Evolutionary conservation across 2,888 invertebrate species (phyloP).

Genomic region (Lasioglossum morio): DNA sequence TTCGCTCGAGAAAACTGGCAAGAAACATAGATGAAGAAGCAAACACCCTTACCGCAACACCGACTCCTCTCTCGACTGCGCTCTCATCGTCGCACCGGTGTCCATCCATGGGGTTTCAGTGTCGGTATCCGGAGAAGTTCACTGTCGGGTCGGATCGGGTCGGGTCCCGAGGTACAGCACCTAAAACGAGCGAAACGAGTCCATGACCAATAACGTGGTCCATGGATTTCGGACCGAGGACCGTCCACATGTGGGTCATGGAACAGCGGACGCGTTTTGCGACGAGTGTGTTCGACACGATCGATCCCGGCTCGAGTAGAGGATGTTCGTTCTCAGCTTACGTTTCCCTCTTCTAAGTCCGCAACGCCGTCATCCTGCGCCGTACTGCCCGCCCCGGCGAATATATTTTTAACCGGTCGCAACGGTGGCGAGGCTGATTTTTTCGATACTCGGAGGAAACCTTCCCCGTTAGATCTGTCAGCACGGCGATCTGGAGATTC

Average conservation of each 20-base stretch:
- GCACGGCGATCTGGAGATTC: slow-evolving; percentile 17
- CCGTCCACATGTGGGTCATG: slow-evolving; percentile 19
- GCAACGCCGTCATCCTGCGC: slow-evolving; percentile 58
- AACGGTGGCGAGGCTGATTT: slow-evolving; percentile 19
- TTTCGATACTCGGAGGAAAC: slow-evolving; percentile 31
- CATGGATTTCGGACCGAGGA: slow-evolving; percentile 1
- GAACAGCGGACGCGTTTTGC: background rate
- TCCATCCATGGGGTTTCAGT: slow-evolving; percentile 66
- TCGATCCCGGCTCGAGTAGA: slow-evolving; percentile 55
- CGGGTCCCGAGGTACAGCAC: slow-evolving; percentile 11
- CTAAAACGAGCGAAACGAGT: slow-evolving; percentile 14
- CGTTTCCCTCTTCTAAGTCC: slow-evolving; percentile 55
- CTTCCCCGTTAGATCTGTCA: slow-evolving; percentile 46
- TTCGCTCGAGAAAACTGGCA: too few species aligned
- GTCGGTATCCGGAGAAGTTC: slow-evolving; percentile 50
- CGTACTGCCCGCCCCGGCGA: slow-evolving; percentile 34
- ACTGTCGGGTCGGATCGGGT: slow-evolving; percentile 24
- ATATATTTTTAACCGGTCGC: slow-evolving; percentile 59
- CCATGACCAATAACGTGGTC: slow-evolving; percentile 12
- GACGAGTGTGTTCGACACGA: slow-evolving; percentile 31
- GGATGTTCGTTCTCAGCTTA: slow-evolving; percentile 22
- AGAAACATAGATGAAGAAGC: slow-evolving; percentile 26
- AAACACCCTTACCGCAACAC: slow-evolving; percentile 77
- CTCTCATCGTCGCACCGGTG: slow-evolving; percentile 78
- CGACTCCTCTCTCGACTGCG: slow-evolving; percentile 73